Conservation (phyloP, 1,140 invertebrate genomes). For the Heliconius eleuchia region DNA sequence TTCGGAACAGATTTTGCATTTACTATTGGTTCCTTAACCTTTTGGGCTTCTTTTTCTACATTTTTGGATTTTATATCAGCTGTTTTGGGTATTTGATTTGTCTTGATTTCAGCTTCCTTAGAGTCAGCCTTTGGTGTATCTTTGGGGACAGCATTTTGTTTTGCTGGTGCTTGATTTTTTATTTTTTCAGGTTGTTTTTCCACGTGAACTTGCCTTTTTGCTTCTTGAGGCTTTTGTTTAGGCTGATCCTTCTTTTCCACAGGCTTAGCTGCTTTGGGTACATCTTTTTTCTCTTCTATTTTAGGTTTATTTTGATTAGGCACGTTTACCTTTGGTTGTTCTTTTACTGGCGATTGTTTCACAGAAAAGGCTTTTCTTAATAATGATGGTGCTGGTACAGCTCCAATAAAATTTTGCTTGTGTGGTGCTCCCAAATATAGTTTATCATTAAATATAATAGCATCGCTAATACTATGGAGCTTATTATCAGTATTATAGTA, state of each 20-base stretch:
- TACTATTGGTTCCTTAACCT: slow-evolving; percentile 19
- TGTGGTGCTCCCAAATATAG: slow-evolving; percentile 85
- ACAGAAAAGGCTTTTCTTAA: slow-evolving; percentile 78
- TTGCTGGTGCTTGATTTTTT: slow-evolving; percentile 22
- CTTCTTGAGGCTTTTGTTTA: slow-evolving; percentile 21
- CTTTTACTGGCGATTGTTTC: slow-evolving; percentile 26
- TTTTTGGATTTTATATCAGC: slow-evolving; percentile 12
- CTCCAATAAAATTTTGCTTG: slow-evolving; percentile 83
- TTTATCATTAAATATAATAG: slow-evolving; percentile 82
- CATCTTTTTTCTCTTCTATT: slow-evolving; percentile 35
- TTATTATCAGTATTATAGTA: slow-evolving; percentile 81
- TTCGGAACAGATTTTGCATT: background rate
- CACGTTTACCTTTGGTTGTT: slow-evolving; percentile 39
- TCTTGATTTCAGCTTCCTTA: slow-evolving; percentile 44
- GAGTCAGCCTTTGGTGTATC: slow-evolving; percentile 69
- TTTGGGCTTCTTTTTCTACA: slow-evolving; percentile 28
- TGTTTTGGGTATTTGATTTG: slow-evolving; percentile 27
- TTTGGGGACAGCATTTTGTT: slow-evolving; percentile 41
- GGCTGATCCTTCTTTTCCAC: slow-evolving; percentile 18
- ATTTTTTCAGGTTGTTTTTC: slow-evolving; percentile 10
- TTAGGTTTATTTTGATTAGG: slow-evolving; percentile 39
- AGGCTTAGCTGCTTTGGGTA: slow-evolving; percentile 28
- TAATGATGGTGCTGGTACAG: slow-evolving; percentile 80
- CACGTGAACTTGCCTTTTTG: background rate
- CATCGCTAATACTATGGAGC: slow-evolving; percentile 82